Evolutionary conservation across 2,113 vertebrate species (phyloP).

Genomic region (Lasiurus borealis): DNA sequence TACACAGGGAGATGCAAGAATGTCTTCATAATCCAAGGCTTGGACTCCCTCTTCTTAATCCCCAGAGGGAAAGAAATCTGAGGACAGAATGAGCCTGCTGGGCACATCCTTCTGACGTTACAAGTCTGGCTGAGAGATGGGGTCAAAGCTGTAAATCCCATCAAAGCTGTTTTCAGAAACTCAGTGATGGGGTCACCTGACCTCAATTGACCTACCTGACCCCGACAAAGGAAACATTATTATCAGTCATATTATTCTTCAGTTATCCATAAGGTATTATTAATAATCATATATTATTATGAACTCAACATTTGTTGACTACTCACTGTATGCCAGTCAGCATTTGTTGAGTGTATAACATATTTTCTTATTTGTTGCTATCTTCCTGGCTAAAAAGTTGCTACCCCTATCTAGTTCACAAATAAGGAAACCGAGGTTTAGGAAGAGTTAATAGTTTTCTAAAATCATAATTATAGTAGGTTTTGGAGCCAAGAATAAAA

Average conservation of each 20-base stretch:
- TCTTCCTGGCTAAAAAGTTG: not conserved
- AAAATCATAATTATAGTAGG: not conserved
- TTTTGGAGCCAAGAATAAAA: not conserved
- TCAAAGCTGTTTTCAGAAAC: slow-evolving; percentile 65
- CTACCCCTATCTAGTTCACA: not conserved
- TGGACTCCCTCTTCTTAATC: slow-evolving; percentile 67
- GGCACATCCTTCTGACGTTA: not conserved
- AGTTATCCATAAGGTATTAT: not conserved
- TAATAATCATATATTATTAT: not conserved
- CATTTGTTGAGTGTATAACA: not conserved
- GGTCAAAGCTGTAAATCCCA: slow-evolving; percentile 62
- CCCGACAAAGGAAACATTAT: not conserved
- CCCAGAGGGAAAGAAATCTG: slow-evolving; percentile 63
- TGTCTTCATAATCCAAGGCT: slow-evolving; percentile 73
- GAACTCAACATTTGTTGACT: not conserved
- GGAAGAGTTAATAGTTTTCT: not conserved
- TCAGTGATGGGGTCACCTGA: not conserved
- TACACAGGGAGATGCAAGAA: slow-evolving; percentile 82
- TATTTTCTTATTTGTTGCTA: not conserved
- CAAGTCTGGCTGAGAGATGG: slow-evolving; percentile 42
- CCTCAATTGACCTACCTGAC: not conserved
- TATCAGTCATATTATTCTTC: not conserved
- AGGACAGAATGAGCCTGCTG: slow-evolving; percentile 66
- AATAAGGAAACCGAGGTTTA: not conserved
- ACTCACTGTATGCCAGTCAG: no score